Evolutionary conservation across 2,888 invertebrate genomes (phyloP), one percentile per base, ranked within the genome.

Genomic region (Spilosoma lubricipeda): DNA sequence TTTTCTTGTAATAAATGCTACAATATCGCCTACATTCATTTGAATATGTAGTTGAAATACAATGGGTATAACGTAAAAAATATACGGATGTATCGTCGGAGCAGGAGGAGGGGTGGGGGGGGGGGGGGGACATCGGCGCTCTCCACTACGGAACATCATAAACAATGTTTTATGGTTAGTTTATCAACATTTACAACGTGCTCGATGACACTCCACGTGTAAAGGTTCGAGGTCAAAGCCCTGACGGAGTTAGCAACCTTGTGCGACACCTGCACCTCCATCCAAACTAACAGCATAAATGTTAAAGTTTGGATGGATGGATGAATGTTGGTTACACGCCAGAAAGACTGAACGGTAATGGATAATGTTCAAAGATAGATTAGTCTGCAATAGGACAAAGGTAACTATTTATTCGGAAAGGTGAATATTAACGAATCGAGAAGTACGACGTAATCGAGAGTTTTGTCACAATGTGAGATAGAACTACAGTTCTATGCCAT

Each of bases 131-230:
- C n/a, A 0, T 56, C n/a, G 23, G 11, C 39, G 39, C 63, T 2
- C 7, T 15, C 9, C 23, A 27, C 56, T 18, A 36, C 59, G 9
- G 27, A 36, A 42, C 63, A 20, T 48, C 71, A 36, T 71, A 71
- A 71, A 71, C n/a, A 48, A 9, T 33, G n/a, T 71, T 64, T 65
- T 48, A 71, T 71, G 71, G 65, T 3, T 48, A 45, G 33, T 71
- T 65, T 71, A 33, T 71, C 71, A n/a, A 64, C 36, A 48, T 65
- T 48, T 65, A 64, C 36, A 13, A 23, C 33, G 20, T 13, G 30
- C 67, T 30, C 67, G 48, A 63, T 70, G 63, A 70, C 70, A 18
- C 27, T 65, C n/a, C 64, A 65, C 64, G 71, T 71, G 70, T 20
- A 45, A 64, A 23, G 23, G 20, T 30, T 52, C 3, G 70, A 59